phyloP scores from a whole-genome alignment of 2,113 vertebrate species.

The Salvelinus fontinalis region DNA sequence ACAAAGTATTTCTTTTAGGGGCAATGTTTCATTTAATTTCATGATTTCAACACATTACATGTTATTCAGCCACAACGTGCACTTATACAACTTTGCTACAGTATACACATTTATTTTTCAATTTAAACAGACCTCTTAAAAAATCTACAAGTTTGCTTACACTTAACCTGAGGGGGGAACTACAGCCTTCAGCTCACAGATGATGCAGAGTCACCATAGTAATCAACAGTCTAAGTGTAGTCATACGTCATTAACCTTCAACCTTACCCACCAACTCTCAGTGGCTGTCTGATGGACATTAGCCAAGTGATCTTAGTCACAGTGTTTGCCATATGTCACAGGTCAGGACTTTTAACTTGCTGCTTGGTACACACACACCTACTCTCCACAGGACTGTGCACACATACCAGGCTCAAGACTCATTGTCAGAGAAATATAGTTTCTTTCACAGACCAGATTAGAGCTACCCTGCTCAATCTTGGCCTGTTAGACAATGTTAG shows the following conservation, averaged over 20 bases:
- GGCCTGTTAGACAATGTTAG: neutral
- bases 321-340: neutral
- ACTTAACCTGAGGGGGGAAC: neutral
- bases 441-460: too few species aligned
- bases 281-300: neutral
- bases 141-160: too few species aligned
- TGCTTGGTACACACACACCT: neutral
- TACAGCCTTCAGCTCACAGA: neutral
- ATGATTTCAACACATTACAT: too few species aligned
- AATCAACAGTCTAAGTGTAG: neutral
- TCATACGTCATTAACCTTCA: neutral
- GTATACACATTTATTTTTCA: too few species aligned
- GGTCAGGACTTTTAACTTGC: neutral
- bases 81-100: too few species aligned
- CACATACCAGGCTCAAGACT: neutral
- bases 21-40: too few species aligned
- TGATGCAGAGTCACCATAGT: neutral
- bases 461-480: neutral
- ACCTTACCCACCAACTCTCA: neutral
- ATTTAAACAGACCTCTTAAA: too few species aligned
- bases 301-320: constrained; percentile 1
- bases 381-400: neutral
- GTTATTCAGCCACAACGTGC: too few species aligned
- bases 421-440: neutral
- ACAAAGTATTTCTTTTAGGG: too few species aligned